A percentile compares a stretch with the other conserved stretches of the same genome.
phyloP scores from a whole-genome alignment of 2,888 invertebrate species.

The Nomada lathburiana region DNA sequence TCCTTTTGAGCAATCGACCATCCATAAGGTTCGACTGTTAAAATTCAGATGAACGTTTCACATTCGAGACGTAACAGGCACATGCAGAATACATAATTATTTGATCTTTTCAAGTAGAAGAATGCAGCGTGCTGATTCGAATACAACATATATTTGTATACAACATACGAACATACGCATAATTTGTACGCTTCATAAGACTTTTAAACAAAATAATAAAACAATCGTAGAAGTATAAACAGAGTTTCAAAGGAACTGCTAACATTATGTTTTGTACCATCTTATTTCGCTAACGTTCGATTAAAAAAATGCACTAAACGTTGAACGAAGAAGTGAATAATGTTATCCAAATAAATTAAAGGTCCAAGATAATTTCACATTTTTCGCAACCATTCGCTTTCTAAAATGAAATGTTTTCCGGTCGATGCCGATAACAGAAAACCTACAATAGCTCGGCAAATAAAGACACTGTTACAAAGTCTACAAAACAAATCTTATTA shows the following conservation, averaged over 20 bases:
- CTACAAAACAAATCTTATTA: slow-evolving; percentile 17
- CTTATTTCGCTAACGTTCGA: no score
- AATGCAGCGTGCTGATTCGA: no score
- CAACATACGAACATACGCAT: not conserved
- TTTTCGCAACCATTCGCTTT: not conserved
- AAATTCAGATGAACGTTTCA: not conserved
- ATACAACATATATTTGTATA: no score
- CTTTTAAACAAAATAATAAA: not conserved
- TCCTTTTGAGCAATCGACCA: not conserved
- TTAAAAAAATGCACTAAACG: not conserved
- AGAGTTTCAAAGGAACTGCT: not conserved
- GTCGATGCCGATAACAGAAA: slow-evolving; percentile 13
- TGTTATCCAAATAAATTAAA: not conserved
- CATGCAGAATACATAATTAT: not conserved
- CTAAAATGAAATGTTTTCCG: not conserved
- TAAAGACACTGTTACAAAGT: slow-evolving; percentile 4
- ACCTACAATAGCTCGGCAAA: not conserved
- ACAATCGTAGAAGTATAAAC: not conserved
- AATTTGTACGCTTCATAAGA: not conserved
- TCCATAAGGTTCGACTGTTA: not conserved
- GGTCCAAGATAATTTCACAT: not conserved
- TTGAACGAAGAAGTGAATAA: not conserved
- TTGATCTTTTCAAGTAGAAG: no score
- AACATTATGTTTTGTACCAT: no score
- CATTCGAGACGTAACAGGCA: no score